These are phyloP conservation scores for Hippocampus comes DNA, from an alignment of 2,113 vertebrate species.

Conservation along the genomic window DNA sequence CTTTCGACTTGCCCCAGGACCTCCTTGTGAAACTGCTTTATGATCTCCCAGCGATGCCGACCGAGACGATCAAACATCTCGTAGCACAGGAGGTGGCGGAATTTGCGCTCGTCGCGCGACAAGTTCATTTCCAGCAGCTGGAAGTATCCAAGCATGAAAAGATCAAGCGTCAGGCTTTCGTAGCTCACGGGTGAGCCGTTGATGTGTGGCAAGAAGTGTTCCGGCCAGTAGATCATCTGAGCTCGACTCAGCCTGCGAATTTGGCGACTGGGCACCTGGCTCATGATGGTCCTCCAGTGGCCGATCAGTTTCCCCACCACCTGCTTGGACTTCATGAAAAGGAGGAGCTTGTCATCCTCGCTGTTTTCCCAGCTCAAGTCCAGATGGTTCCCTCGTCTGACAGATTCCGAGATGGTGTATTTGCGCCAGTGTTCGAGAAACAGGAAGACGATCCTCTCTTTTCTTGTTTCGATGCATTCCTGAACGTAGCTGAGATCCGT, in stretches of 20 bases:
- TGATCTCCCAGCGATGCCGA: constrained; percentile 85
- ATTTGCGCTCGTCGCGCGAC: constrained; percentile 86
- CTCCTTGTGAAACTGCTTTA: constrained; percentile 85
- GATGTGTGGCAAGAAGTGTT: constrained; percentile 89
- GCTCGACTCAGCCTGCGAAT: constrained; percentile 76
- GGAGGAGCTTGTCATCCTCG: constrained; percentile 78
- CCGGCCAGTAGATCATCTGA: constrained; percentile 87
- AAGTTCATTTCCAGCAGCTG: constrained; percentile 97
- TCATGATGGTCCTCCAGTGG: constrained; percentile 87
- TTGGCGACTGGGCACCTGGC: constrained; percentile 78
- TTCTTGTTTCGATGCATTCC: constrained; percentile 81
- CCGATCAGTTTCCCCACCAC: constrained; percentile 83
- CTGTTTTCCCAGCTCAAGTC: constrained; percentile 56
- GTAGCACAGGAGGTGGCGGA: constrained; percentile 93
- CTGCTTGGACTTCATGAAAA: constrained; percentile 86
- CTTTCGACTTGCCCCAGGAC: constrained; percentile 84
- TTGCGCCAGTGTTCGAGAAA: constrained; percentile 94
- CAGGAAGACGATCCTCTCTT: constrained; percentile 86
- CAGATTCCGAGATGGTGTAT: constrained; percentile 76
- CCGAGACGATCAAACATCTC: constrained; percentile 97
- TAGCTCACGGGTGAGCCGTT: constrained; percentile 78
- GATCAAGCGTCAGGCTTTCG: constrained; percentile 87
- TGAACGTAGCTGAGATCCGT: constrained; percentile 77
- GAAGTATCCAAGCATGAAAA: constrained; percentile 98
- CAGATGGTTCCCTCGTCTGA: constrained; percentile 46